Conservation (phyloP, 2,888 invertebrate species). For the Agonum fuliginosum region DNA sequence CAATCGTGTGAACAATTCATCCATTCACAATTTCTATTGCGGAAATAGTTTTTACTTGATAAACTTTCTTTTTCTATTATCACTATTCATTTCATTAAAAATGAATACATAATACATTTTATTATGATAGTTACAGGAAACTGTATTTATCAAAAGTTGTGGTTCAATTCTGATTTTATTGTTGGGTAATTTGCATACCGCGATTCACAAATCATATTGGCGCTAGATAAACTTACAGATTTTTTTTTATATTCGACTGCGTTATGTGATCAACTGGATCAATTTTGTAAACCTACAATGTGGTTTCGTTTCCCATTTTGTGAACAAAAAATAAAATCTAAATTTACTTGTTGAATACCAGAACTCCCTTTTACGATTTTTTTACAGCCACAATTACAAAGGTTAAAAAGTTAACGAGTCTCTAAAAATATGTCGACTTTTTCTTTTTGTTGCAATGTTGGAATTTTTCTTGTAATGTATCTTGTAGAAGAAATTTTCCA, state of each 20-base stretch:
- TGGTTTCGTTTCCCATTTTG: no score
- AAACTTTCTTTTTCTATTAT: slow-evolving; percentile 16
- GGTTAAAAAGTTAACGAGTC: background rate
- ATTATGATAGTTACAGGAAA: background rate
- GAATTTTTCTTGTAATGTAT: slow-evolving; percentile 16
- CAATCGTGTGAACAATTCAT: slow-evolving; percentile 19
- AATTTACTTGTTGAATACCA: no score
- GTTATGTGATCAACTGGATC: no score
- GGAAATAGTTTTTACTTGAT: background rate
- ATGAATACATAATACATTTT: background rate
- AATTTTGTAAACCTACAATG: no score
- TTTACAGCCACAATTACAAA: background rate
- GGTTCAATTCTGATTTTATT: background rate
- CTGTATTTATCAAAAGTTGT: background rate
- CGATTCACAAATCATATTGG: no score
- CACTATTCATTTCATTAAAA: slow-evolving; percentile 1
- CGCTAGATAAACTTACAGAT: no score
- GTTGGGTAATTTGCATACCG: no score
- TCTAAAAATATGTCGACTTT: slow-evolving; percentile 4
- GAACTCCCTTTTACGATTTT: no score
- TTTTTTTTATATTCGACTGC: background rate
- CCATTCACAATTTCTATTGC: slow-evolving; percentile 9
- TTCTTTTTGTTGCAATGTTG: slow-evolving; percentile 3
- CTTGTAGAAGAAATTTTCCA: slow-evolving; percentile 21
- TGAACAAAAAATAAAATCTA: no score